Evolutionary conservation across 2,888 invertebrate genomes (phyloP), one percentile per base, ranked within the genome.

Genomic region (Axea sp.): DNA sequence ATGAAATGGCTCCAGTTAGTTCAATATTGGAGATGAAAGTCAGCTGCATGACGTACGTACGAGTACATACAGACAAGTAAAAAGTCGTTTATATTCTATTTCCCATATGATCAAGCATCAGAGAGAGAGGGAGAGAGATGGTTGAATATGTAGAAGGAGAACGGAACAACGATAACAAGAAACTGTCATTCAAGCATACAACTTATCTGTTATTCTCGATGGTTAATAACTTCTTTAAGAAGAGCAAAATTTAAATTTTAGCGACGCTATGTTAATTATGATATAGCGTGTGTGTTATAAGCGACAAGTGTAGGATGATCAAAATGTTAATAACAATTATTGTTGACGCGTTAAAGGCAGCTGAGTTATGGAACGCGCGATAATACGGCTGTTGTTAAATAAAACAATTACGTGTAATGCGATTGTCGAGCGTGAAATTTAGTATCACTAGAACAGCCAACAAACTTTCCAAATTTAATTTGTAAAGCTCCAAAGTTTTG

Each of bases 1-100:
- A 24, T 51, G 45, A 35, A 73, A 26, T 57, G 47, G 47, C 33
- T 64, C 41, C 39, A 57, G 64, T 59, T 51, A 47, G 73, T 76
- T 62, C 76, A 75, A 79, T 79, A 80, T 78, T 72, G 72, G 51
- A 76, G 78, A 78, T 78, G 81, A 81, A 80, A 80, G 78, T 79
- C 79, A 76, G 74, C 60, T 72, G 57, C 65, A 51, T 71, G 60
- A 31, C 15, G 26, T 39, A 39, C 24, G 26, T 51, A 47, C 57
- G 14, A 12, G 35, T 35, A 15, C 35, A 8, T n/a, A 4, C 8
- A n/a, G 24, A 53, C 37, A 28, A 53, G 60, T 51, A 60, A 62
- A 62, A 69, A 60, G 57, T 39, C 30, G 47, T 43, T 31, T n/a
- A n/a, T 53, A 33, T 57, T 57, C 49, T 57, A 49, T 49, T 49